Evolutionary conservation across 1,140 invertebrate genomes (phyloP), one percentile per base, ranked within the genome.

Genomic region (Yoshiicerus persimilis): DNA sequence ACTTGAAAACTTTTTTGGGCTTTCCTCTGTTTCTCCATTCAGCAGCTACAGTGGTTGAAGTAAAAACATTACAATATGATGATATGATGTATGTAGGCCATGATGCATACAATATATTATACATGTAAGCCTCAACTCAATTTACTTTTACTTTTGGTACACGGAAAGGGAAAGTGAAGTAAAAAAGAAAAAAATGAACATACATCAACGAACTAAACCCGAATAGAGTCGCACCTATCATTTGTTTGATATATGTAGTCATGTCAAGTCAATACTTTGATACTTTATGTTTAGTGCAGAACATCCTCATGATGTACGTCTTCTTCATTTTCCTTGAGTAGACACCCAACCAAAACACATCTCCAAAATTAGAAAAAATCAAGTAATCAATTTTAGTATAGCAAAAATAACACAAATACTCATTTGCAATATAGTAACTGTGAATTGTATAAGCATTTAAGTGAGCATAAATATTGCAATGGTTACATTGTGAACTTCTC

Each of bases 101-200:
- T 34, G 75, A 80, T 20, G 16, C 34, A 36, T 36, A 80, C 34
- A n/a, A 56, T 56, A 56, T 56, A 80, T 80, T 80, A 80, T 80
- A 34, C 75, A 80, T 80, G 75, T 80, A 80, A 36, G 30, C 75
- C n/a, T 32, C 75, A 80, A 80, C 75, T 80, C 75, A 80, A 80
- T 80, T 80, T 80, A 80, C 75, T 80, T 66, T 32, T 1, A 32
- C 25, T 56, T 56, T 70, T 27, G 64, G 5, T 27, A 9, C 64
- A 16, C 1, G 20, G 47, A 56, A 56, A 70, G 23, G 27, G 23
- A 70, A 70, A 70, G 64, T n/a, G 6, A 5, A 5, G 23, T 30
- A 70, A n/a, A 9, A 70, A 70, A 70, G 25, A 25, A 70, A 70
- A 80, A 36, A 30, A 36, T 80, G 11, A 32, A 38, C 75, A 34